These are phyloP conservation scores for Syngnathus scovelli DNA, from an alignment of 2,113 vertebrate genomes.

Conservation along the genomic window DNA sequence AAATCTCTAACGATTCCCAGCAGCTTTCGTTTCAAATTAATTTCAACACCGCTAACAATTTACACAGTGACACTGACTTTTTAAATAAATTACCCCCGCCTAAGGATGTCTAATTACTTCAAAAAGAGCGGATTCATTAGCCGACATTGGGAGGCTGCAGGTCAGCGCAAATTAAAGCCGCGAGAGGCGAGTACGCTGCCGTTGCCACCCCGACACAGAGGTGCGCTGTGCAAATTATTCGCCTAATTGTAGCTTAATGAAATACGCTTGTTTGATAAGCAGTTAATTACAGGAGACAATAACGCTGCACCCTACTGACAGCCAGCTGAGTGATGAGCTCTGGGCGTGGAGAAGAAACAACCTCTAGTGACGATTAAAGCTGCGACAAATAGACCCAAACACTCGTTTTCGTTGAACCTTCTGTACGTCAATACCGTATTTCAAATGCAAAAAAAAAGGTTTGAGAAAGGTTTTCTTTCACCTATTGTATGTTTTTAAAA, in stretches of 20 bases:
- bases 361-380: not conserved
- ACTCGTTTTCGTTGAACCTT: not conserved
- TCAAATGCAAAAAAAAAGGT: too few species aligned
- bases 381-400: not conserved
- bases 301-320: constrained; percentile 73
- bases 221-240: constrained; percentile 79
- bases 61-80: constrained; percentile 73
- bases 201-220: constrained; percentile 76
- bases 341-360: constrained; percentile 3
- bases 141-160: constrained; percentile 74
- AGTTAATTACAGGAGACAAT: constrained; percentile 90
- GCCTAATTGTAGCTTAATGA: constrained; percentile 86
- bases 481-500: too few species aligned
- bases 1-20: constrained; percentile 74
- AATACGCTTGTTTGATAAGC: constrained; percentile 92
- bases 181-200: constrained; percentile 72
- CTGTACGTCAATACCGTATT: too few species aligned
- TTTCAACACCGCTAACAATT: constrained; percentile 84
- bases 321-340: constrained; percentile 64
- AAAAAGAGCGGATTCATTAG: constrained; percentile 83
- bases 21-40: constrained; percentile 83
- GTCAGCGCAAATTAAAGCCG: constrained; percentile 74
- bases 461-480: not conserved
- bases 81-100: constrained; percentile 81
- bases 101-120: constrained; percentile 84